These are phyloP conservation scores for Callyntrura guangdongensis DNA, from an alignment of 2,888 invertebrate species.

Conservation along the genomic window DNA sequence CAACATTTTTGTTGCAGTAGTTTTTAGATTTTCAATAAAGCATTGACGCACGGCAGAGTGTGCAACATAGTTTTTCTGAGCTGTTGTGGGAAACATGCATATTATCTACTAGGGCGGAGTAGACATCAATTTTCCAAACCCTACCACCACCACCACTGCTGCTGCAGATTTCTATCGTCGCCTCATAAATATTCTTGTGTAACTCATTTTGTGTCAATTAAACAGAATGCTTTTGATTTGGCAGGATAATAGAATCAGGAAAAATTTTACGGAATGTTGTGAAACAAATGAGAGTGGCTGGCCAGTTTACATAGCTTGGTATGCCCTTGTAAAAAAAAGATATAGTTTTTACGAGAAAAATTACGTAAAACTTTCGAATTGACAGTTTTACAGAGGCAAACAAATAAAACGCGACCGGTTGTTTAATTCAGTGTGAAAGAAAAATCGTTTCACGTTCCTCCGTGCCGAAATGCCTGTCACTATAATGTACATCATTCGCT, in stretches of 20 bases:
- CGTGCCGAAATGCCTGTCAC: not conserved
- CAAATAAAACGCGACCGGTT: not conserved
- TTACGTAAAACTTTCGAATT: not conserved
- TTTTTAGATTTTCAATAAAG: not conserved
- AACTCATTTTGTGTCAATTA: constrained; percentile 20
- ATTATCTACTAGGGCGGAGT: not conserved
- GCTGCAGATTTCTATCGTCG: constrained; percentile 21
- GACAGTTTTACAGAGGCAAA: no score
- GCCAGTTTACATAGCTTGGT: not conserved
- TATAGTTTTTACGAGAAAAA: not conserved
- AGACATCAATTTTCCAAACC: constrained; percentile 11
- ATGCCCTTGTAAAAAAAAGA: not conserved
- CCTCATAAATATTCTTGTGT: constrained; percentile 27
- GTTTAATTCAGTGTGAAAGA: not conserved
- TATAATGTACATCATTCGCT: not conserved
- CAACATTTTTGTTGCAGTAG: constrained; percentile 12
- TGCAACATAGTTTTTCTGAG: not conserved
- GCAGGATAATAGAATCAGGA: not conserved
- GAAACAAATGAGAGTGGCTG: constrained; percentile 34
- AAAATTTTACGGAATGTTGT: not conserved
- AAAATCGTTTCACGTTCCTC: not conserved
- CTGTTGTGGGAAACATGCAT: not conserved
- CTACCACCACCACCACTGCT: no score
- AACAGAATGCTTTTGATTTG: not conserved
- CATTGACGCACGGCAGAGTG: not conserved